phyloP scores from a whole-genome alignment of 2,113 vertebrate genomes.

The Bambusicola thoracicus region DNA sequence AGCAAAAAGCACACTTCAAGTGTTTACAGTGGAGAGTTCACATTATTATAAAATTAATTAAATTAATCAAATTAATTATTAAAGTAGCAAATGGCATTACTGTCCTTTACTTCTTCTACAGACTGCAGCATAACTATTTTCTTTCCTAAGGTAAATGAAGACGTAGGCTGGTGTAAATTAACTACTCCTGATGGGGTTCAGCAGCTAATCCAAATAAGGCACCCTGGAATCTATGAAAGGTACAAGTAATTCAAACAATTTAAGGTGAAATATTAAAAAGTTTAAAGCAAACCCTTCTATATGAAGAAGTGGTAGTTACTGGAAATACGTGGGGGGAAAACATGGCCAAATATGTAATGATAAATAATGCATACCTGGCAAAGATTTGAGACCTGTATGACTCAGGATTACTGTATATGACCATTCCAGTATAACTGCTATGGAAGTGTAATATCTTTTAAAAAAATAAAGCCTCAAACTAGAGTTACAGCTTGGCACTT shows the following conservation, averaged over 20 bases:
- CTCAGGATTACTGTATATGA: background rate
- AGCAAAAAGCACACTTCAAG: background rate
- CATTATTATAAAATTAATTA: too few relatives aligned
- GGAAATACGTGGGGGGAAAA: background rate
- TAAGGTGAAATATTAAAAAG: background rate
- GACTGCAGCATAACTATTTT: background rate
- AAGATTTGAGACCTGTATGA: background rate
- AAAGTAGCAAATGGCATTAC: background rate
- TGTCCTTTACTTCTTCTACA: background rate
- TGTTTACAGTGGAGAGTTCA: background rate
- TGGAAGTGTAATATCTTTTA: background rate
- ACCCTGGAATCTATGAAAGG: slow-evolving; percentile 77
- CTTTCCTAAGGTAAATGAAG: slow-evolving; percentile 64
- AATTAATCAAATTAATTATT: too few relatives aligned
- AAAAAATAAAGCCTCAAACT: background rate
- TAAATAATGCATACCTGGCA: background rate
- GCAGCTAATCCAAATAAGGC: slow-evolving; percentile 70
- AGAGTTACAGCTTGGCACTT: background rate
- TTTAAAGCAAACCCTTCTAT: background rate
- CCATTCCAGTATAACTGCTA: background rate
- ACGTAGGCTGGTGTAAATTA: slow-evolving; percentile 76
- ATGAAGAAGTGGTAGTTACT: background rate
- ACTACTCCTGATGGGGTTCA: slow-evolving; percentile 71
- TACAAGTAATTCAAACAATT: slow-evolving; percentile 46
- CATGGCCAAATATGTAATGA: background rate